Base-by-base conservation (phyloP, 2,113 vertebrate species). In the Dunckerocampus dactyliophorus region DNA sequence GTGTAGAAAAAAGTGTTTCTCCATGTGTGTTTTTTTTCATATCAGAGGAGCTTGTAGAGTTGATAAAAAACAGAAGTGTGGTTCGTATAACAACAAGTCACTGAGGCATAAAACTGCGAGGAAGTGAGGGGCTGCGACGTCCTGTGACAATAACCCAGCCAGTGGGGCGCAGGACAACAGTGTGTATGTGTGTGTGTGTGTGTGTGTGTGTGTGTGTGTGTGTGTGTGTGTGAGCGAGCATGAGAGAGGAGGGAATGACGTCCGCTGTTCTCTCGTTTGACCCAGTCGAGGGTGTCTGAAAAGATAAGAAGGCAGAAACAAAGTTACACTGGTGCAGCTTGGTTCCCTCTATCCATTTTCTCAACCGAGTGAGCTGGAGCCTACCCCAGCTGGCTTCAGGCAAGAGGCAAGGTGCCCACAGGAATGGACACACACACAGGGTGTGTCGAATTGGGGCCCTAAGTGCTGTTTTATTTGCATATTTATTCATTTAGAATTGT, bases 41-140 rank as follows among this genome's bases (percentile, higher is more conserved):
- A 85, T 61, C 80, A 82, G 82, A 22, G 64, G 62, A 46, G 34
- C 31, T 74, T 63, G 67, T 67, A 54, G 74, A 70, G 67, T 68
- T 74, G 9, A 11, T 39, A 76, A 79, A 83, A 87, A 85, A 80
- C 37, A 9, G 13, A 89, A 83, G 75, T 80, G 80, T 69, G 79
- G 63, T 88, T 83, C 74, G 79, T 89, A 87, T 87, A 77, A 81
- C 80, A 87, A 87, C 55, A 74, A 86, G 85, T 88, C 82, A 85
- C 77, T 85, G 88, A 87, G 89, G 80, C 84, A 81, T 84, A 78
- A 77, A 70, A 81, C 62, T 59, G 74, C 63, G 73, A 80, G 69
- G 68, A 50, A 61, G 45, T 45, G 34, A 59, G 51, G 61, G 76
- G 68, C 59, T 71, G 61, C 47, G 63, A 42, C 10, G 82, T 83